A percentile compares a stretch with the other conserved stretches of the same genome.
These are phyloP conservation scores for Malthinus seriepunctatus DNA, from an alignment of 2,888 invertebrate species.

Conservation along the genomic window DNA sequence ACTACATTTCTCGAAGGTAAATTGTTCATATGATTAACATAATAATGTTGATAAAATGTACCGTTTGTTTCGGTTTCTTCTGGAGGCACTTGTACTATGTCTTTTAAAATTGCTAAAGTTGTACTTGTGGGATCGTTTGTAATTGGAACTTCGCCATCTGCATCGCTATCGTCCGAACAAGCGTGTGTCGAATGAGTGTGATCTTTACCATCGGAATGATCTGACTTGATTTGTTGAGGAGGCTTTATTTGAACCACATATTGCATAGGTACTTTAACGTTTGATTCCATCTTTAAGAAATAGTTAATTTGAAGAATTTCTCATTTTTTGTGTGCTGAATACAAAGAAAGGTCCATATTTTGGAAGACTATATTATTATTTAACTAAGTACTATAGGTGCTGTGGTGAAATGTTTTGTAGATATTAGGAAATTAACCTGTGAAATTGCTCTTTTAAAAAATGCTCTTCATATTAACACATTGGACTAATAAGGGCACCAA, in stretches of 20 bases:
- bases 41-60: slow-evolving; percentile 72
- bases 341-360: neutral
- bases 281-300: slow-evolving; percentile 38
- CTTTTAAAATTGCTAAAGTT: slow-evolving; percentile 69
- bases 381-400: too few relatives aligned
- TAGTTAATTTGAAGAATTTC: neutral
- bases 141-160: slow-evolving; percentile 67
- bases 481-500: too few relatives aligned
- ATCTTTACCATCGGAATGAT: slow-evolving; percentile 4
- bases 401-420: too few relatives aligned
- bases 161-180: slow-evolving; percentile 59
- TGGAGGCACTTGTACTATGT: slow-evolving; percentile 63
- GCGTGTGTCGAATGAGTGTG: slow-evolving; percentile 13
- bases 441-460: too few relatives aligned
- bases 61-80: slow-evolving; percentile 59
- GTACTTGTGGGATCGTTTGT: slow-evolving; percentile 73
- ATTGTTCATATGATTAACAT: slow-evolving; percentile 73
- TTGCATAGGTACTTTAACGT: slow-evolving; percentile 33
- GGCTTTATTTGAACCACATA: slow-evolving; percentile 15
- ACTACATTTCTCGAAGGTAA: slow-evolving; percentile 65
- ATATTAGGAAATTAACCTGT: too few relatives aligned
- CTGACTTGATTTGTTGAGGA: slow-evolving; percentile 19
- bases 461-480: too few relatives aligned
- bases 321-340: neutral
- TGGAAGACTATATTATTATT: neutral